Evolutionary conservation across 2,113 vertebrate species (phyloP).

Genomic region (Notechis scutatus): DNA sequence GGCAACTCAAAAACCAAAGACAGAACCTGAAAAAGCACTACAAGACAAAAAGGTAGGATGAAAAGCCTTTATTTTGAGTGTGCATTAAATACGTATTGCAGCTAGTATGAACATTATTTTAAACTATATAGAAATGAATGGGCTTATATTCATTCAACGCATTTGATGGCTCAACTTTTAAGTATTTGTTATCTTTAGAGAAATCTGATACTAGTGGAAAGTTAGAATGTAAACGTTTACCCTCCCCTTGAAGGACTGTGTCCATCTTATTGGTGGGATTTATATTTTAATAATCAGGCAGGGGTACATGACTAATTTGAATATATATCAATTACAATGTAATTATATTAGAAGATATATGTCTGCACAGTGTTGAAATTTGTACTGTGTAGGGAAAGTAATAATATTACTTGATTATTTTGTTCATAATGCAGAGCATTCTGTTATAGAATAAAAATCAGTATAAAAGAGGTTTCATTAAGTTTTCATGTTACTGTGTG

Average conservation of each 20-base stretch:
- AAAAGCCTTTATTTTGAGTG: background rate
- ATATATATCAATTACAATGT: background rate
- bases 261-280: background rate
- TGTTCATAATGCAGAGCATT: background rate
- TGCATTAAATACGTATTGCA: background rate
- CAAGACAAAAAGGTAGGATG: constrained; percentile 53
- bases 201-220: background rate
- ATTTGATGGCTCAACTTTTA: background rate
- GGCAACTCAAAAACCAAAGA: background rate
- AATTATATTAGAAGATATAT: background rate
- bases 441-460: background rate
- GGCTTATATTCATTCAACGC: background rate
- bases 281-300: background rate
- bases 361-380: background rate
- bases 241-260: background rate
- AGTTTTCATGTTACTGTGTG: background rate
- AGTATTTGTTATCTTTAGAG: background rate
- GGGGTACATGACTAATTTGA: background rate
- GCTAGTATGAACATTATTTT: background rate
- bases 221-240: background rate
- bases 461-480: background rate
- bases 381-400: background rate
- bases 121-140: background rate
- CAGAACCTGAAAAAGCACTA: constrained; percentile 52
- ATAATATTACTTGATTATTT: background rate